Evolutionary conservation across 1,140 invertebrate genomes (phyloP), one percentile per base, ranked within the genome.

Genomic region (Drosophila trapezifrons): DNA sequence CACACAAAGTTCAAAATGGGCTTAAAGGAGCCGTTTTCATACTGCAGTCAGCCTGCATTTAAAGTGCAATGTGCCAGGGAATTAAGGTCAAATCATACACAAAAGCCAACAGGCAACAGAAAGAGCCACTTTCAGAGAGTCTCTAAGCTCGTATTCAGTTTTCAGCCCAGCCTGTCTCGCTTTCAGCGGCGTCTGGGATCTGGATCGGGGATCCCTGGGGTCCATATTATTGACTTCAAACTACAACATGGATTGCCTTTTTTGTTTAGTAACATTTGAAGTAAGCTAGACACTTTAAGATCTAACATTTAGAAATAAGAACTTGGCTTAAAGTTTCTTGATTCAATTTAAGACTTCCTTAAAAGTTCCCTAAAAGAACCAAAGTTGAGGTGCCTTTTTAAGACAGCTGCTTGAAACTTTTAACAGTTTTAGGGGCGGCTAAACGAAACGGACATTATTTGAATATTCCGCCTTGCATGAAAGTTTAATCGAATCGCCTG

Each of bases 1-100:
- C 46, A 67, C 76, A 62, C 80, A 82, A 82, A 78, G 79, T 79
- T 81, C 66, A 78, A 73, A 87, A 66, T 42, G 72, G 71, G 65
- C 83, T 83, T 86, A 65, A 87, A 86, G 84, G 51, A 73, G 72
- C 59, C 47, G 76, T 70, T 71, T 42, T 27, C 35, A 54, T 20
- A 40, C 52, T 59, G 54, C 29, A 17, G 20, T 37, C 49, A 29
- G 57, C 70, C 64, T 64, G 62, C 73, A 51, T 86, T 82, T 87
- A 87, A 87, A 82, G 83, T 82, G 83, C 66, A 76, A 82, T 82
- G 74, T 86, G 79, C 83, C 78, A 79, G 56, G 72, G 84, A 86
- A 86, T 89, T 86, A 86, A 89, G 83, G 83, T 86, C 83, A 86
- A 87, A 77, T 89, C 64, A 64, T 64, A 70, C 52, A 87, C 67